These are phyloP conservation scores for Equus quagga DNA, from an alignment of 2,113 vertebrate genomes.

Conservation along the genomic window DNA sequence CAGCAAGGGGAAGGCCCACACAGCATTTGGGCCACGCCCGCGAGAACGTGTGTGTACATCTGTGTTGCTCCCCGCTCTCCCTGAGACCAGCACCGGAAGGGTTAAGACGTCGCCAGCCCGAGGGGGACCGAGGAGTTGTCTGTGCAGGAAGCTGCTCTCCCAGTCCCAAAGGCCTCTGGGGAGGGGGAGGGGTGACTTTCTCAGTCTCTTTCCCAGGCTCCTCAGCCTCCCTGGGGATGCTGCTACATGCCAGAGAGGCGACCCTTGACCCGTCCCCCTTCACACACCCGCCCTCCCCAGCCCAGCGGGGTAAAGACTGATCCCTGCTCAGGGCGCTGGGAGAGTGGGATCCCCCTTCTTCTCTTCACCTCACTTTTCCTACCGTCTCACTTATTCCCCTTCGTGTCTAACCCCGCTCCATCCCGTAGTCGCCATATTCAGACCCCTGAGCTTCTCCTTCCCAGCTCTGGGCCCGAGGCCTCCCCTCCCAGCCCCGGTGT, in stretches of 20 bases:
- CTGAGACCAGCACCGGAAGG: conserved; percentile 62
- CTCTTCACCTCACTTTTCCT: conserved; percentile 46
- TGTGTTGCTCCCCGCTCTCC: background rate
- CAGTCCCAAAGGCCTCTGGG: conserved; percentile 68
- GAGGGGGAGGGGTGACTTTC: background rate
- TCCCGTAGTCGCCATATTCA: conserved; percentile 74
- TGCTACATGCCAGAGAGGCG: conserved; percentile 80
- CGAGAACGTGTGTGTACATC: background rate
- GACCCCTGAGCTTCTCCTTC: conserved; percentile 75
- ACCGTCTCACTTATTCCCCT: conserved; percentile 70
- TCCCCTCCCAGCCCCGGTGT: conserved; percentile 48
- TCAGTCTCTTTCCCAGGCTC: conserved; percentile 81
- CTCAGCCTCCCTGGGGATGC: conserved; percentile 76
- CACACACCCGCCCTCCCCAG: conserved; percentile 72
- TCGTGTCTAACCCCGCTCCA: conserved; percentile 70
- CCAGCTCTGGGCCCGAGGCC: conserved; percentile 72
- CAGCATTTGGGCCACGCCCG: background rate
- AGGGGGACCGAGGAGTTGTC: conserved; percentile 58
- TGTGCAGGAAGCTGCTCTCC: conserved; percentile 74
- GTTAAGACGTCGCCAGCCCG: conserved; percentile 70
- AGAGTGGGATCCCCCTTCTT: background rate
- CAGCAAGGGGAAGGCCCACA: background rate
- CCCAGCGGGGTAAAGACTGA: conserved; percentile 69
- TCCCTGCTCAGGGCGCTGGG: conserved; percentile 11
- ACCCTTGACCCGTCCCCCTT: conserved; percentile 86